Evolutionary conservation across 2,797 vertebrate species (phyloP).

Genomic region (Aeoliscus strigatus): DNA sequence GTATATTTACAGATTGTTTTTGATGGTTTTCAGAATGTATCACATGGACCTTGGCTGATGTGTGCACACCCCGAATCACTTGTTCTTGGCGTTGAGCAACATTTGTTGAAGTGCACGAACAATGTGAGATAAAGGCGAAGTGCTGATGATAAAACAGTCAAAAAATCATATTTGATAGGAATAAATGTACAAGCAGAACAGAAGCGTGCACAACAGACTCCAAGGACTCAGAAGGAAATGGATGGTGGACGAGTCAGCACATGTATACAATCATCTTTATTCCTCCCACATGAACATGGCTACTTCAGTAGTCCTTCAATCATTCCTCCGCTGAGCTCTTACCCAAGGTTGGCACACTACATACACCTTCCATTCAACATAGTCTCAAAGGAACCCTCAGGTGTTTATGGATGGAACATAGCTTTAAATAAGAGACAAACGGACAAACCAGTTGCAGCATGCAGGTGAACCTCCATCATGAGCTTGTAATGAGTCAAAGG

Average conservation of each 20-base stretch:
- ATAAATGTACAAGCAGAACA: background rate
- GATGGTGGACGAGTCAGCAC: background rate
- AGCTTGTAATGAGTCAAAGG: background rate
- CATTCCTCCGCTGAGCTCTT: conserved; percentile 2
- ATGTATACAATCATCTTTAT: conserved; percentile 1
- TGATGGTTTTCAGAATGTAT: too few species aligned
- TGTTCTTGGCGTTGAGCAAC: too few species aligned
- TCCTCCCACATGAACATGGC: background rate
- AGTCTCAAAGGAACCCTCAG: background rate
- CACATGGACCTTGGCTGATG: too few species aligned
- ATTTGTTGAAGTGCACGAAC: conserved; percentile 3
- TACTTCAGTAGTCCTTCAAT: background rate
- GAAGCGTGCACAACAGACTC: background rate
- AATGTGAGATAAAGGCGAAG: conserved; percentile 3
- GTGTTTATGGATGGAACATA: too few species aligned
- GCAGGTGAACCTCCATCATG: background rate
- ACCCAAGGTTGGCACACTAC: background rate
- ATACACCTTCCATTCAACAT: background rate
- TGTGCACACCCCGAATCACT: too few species aligned
- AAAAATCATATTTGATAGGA: too few species aligned
- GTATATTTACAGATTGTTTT: too few species aligned
- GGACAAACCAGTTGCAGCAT: too few species aligned
- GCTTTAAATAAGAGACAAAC: too few species aligned
- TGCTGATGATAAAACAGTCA: conserved; percentile 7
- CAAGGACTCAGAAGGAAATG: conserved; percentile 7